Base-by-base conservation (phyloP, 2,797 vertebrate genomes). In the Amblyopsis hoosieri region DNA sequence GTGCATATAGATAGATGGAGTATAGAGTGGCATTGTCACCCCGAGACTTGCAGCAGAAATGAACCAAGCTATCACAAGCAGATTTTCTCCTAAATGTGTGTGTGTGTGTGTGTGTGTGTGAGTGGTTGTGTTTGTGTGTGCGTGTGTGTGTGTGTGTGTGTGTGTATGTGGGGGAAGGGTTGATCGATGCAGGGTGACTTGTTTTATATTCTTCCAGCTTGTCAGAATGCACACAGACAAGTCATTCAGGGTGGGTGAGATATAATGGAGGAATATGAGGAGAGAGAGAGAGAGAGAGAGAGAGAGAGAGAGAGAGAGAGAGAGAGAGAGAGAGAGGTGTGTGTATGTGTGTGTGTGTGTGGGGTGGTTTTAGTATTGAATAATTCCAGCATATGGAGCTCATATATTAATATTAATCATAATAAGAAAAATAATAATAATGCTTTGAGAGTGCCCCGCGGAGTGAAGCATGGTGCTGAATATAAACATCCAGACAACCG, bases 121-220 rank as follows among this genome's bases (percentile, higher is more conserved):
- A n/a, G n/a, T n/a, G 1, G 13, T n/a, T 45, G 49, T 52, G 31
- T 52, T n/a, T 53, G 60, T 45, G 33, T 62, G 49, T 13, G 31
- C 45, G 50, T 31, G 5, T 57, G 77, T 58, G 65, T 69, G 59
- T 62, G 65, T 23, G 19, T 69, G 64, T 53, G 49, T 45, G 13
- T 51, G 6, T 33, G 48, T 52, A 33, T 52, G 49, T 15, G 37
- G 14, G 15, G 54, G 31, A 2, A 6, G 78, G 64, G 72, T 67
- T 79, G 78, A 84, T 81, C 67, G 67, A 74, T 71, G 67, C 62
- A 1, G 47, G 76, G 68, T 66, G 79, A 76, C 66, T 74, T 72
- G 79, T 79, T 87, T 87, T 76, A 73, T 79, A 84, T 88, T 87
- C 84, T 78, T 57, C 57, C 65, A 56, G 78, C 82, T 85, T 69